A percentile compares a stretch with the other conserved stretches of the same genome.
These are phyloP conservation scores for Ricordea florida DNA, from an alignment of 92 coral and sea anemone genomes.

Conservation along the genomic window DNA sequence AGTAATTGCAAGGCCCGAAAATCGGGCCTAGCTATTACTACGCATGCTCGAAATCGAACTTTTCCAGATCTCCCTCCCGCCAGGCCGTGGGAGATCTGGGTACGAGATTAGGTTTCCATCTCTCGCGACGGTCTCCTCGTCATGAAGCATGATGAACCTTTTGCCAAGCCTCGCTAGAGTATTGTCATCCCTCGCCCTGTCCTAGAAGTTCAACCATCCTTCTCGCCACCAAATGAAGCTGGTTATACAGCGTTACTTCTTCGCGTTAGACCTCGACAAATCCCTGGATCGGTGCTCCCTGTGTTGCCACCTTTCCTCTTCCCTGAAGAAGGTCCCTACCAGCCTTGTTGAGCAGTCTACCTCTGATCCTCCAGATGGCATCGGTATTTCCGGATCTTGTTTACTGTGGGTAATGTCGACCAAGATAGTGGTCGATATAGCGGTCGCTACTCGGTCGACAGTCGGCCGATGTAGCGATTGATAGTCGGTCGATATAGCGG, in stretches of 20 bases:
- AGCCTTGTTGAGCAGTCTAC: not conserved
- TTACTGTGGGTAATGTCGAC: no score
- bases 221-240: not conserved
- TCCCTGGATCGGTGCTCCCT: not conserved
- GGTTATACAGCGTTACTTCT: not conserved
- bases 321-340: not conserved
- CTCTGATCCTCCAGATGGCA: not conserved
- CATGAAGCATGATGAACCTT: not conserved
- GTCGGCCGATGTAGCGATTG: no score
- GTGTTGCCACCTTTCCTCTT: not conserved
- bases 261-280: not conserved
- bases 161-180: not conserved
- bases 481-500: no score
- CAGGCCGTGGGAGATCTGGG: no score
- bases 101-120: no score
- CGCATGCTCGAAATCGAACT: no score
- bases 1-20: no score
- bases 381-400: slow-evolving; percentile 10
- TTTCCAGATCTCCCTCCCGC: no score
- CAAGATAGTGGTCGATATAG: no score
- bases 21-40: no score
- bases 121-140: not conserved
- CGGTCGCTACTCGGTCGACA: no score
- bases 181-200: not conserved
- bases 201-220: not conserved